These are phyloP conservation scores for Oncorhynchus masou DNA, from an alignment of 2,113 vertebrate genomes.

Conservation along the genomic window DNA sequence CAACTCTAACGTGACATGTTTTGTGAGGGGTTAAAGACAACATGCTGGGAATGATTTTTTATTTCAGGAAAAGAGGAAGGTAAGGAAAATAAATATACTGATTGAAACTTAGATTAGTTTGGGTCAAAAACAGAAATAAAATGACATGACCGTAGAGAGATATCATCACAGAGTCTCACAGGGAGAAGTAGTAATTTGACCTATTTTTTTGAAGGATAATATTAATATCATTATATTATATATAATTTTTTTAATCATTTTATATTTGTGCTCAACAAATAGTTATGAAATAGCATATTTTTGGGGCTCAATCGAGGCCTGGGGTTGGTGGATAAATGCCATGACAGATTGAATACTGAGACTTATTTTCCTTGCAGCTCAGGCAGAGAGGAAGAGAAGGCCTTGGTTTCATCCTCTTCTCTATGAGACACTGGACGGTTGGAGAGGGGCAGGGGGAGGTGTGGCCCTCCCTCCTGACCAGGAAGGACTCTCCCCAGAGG, in stretches of 20 bases:
- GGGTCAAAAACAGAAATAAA: slow-evolving; percentile 54
- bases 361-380: slow-evolving; percentile 18
- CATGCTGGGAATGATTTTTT: background rate
- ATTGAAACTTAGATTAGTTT: slow-evolving; percentile 7
- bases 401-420: slow-evolving; percentile 22
- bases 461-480: slow-evolving; percentile 75
- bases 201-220: slow-evolving; percentile 66
- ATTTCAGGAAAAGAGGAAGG: background rate
- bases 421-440: slow-evolving; percentile 85
- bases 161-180: slow-evolving; percentile 35
- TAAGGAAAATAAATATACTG: slow-evolving; percentile 38
- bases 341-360: slow-evolving; percentile 37
- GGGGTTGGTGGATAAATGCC: slow-evolving; percentile 54
- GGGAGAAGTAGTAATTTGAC: slow-evolving; percentile 56
- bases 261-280: slow-evolving; percentile 76
- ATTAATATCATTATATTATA: slow-evolving; percentile 59
- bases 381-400: slow-evolving; percentile 7
- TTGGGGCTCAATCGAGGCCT: slow-evolving; percentile 78
- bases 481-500: slow-evolving; percentile 63
- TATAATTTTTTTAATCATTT: slow-evolving; percentile 63
- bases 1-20: slow-evolving; percentile 13
- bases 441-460: slow-evolving; percentile 89
- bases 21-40: slow-evolving; percentile 4
- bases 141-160: slow-evolving; percentile 16
- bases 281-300: slow-evolving; percentile 73